phyloP scores from a whole-genome alignment of 2,797 vertebrate species.

The Sebastes vulpes region DNA sequence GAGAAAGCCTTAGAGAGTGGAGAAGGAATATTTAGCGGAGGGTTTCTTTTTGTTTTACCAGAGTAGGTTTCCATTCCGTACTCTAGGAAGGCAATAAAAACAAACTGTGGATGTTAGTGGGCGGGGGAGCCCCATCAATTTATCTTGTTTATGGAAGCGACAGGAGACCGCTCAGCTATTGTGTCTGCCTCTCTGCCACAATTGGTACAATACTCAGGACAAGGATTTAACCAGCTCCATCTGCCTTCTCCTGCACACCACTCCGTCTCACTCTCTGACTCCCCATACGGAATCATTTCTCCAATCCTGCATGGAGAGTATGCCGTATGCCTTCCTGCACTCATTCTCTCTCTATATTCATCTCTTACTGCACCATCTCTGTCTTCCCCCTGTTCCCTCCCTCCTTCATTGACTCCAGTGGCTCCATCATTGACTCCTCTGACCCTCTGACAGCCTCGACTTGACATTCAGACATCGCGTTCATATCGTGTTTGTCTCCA shows the following conservation, averaged over 20 bases:
- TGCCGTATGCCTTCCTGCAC: constrained; percentile 4
- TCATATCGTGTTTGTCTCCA: constrained; percentile 64
- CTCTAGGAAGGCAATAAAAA: constrained; percentile 74
- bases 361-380: not conserved
- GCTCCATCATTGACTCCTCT: constrained; percentile 67
- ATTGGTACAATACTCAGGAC: constrained; percentile 76
- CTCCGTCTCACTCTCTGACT: constrained; percentile 53
- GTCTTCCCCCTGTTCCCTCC: not conserved
- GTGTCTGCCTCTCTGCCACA: constrained; percentile 74
- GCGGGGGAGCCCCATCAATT: constrained; percentile 74
- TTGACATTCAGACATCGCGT: constrained; percentile 72
- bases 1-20: constrained; percentile 62
- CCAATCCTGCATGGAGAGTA: constrained; percentile 6
- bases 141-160: constrained; percentile 79
- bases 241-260: constrained; percentile 59
- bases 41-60: constrained; percentile 70
- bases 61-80: constrained; percentile 67
- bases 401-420: constrained; percentile 57
- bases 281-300: constrained; percentile 35
- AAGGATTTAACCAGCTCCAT: constrained; percentile 77
- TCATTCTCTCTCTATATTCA: not conserved
- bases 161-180: constrained; percentile 75
- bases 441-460: constrained; percentile 59
- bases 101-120: constrained; percentile 74
- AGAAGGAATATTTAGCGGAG: constrained; percentile 68